Base-by-base conservation (phyloP, 2,797 vertebrate species). In the Aselliscus stoliczkanus region DNA sequence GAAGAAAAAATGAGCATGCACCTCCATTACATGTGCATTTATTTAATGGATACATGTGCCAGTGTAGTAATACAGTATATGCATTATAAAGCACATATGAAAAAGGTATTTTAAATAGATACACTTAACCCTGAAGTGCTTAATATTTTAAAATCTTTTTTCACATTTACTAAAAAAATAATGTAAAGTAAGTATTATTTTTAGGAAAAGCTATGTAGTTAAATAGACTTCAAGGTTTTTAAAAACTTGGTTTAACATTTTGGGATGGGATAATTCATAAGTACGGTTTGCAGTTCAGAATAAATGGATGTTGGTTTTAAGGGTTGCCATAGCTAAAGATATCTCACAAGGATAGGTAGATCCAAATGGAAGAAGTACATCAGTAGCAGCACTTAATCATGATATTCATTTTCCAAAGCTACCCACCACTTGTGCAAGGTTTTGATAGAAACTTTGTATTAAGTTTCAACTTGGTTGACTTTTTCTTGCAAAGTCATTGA, bases 151-250 rank as follows among this genome's bases (percentile, higher is more conserved):
- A 54, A 79, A 37, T 27, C 4, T 58, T 82, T 90, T 23, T 29
- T 65, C 14, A 56, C 20, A 21, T 87, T 70, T 70, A 77, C 39
- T 80, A 85, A 73, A 86, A 92, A 73, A 83, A 58, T 34, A 70
- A 62, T 31, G 50, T 34, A 81, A 85, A 75, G 44, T 42, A 34
- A 92, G 29, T 52, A 88, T 52, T 70, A 76, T 67, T 82, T 88
- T 92, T 60, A 88, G 72, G 73, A 80, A 92, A 82, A 93, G 90
- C 47, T 65, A 17, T 52, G 18, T 31, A 90, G 60, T 86, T 94
- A 93, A 93, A 58, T 90, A 89, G 39, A 76, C n/a, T 39, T 69
- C 27, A 62, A 75, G 27, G 21, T 44, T 80, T 62, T 81, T 14
- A 86, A 89, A 90, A 69, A 34, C 37, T 42, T 90, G 82, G 31